phyloP scores from a whole-genome alignment of 2,888 invertebrate species.

The Gastracanthus pulcherrimus region DNA sequence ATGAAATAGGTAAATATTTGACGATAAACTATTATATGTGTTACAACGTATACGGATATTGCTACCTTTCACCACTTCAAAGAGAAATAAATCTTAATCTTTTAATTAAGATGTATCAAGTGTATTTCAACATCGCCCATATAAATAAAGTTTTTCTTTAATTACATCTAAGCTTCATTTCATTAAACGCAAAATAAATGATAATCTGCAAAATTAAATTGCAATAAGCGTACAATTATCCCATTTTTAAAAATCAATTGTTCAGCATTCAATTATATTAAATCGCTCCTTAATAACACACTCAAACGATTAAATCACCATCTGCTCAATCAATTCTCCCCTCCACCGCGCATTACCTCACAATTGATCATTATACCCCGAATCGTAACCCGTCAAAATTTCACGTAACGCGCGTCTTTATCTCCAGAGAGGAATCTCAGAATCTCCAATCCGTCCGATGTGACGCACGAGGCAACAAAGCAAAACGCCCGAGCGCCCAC shows the following conservation, averaged over 20 bases:
- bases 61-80: neutral
- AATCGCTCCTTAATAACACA: neutral
- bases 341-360: neutral
- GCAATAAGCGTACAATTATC: neutral
- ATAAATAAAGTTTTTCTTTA: neutral
- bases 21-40: neutral
- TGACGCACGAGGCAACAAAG: neutral
- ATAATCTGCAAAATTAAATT: neutral
- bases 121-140: neutral
- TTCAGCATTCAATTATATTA: neutral
- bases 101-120: conserved; percentile 4
- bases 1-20: neutral
- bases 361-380: too few species aligned
- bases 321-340: too few species aligned
- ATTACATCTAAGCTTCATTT: neutral
- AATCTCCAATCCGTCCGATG: neutral
- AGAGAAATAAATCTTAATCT: conserved; percentile 1
- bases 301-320: neutral
- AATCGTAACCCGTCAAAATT: too few species aligned
- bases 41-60: neutral
- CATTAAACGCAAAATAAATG: neutral
- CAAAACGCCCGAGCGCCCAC: too few species aligned
- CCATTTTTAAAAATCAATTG: neutral
- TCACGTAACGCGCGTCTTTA: neutral
- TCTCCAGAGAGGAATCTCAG: neutral